Percentiles rank a stretch among this genome's conserved stretches.
Conservation (phyloP, 2,888 invertebrate genomes). For the Carpatolechia fugitivella region DNA sequence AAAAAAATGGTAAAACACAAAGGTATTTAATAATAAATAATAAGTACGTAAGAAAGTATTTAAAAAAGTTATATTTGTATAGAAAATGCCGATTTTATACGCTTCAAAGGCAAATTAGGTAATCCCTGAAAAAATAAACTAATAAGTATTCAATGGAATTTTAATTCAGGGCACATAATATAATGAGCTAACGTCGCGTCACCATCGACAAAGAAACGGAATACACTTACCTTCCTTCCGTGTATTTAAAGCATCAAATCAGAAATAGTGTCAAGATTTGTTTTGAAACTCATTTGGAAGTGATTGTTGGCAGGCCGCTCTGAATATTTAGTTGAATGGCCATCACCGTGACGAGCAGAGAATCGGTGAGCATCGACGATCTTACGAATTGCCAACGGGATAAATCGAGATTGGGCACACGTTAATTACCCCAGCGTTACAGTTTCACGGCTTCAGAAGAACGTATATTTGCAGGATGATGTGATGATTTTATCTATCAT, state of each 20-base stretch:
- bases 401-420: conserved; percentile 42
- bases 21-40: too few species aligned
- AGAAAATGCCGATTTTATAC: too few species aligned
- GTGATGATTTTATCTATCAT: too few species aligned
- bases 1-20: too few species aligned
- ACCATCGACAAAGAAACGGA: background rate
- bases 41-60: too few species aligned
- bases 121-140: too few species aligned
- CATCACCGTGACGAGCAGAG: conserved; percentile 18
- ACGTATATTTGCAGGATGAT: too few species aligned
- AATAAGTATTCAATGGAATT: too few species aligned
- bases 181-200: background rate
- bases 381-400: conserved; percentile 36
- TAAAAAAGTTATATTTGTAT: too few species aligned
- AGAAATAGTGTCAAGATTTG: background rate
- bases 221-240: background rate
- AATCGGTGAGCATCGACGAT: conserved; percentile 46
- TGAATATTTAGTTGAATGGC: conserved; percentile 1
- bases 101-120: too few species aligned
- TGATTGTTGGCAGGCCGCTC: conserved; percentile 2
- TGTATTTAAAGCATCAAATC: background rate
- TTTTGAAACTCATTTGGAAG: background rate
- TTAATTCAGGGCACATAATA: background rate
- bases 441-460: too few species aligned
- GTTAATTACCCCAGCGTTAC: conserved; percentile 36